Evolutionary conservation across 1,140 invertebrate species (phyloP).

Genomic region (Geopemphigus sp.): DNA sequence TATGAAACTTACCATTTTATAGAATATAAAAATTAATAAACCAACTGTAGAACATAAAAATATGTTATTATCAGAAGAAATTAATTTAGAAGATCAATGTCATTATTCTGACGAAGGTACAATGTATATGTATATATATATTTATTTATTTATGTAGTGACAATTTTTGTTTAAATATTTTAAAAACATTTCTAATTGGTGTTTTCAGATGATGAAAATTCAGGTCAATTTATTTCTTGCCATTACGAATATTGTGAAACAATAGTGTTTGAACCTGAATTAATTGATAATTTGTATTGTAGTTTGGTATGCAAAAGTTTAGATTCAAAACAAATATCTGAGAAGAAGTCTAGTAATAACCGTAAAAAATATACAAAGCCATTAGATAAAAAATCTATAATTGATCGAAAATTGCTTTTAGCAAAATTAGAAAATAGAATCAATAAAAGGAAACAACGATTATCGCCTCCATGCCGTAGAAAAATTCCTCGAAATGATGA

Average conservation of each 20-base stretch:
- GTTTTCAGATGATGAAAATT: conserved; percentile 18
- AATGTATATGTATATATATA: background rate
- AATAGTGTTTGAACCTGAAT: conserved; percentile 22
- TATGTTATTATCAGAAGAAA: background rate
- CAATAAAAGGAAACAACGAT: conserved; percentile 27
- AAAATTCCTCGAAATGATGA: background rate
- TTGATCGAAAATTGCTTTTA: conserved; percentile 7
- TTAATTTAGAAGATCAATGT: background rate
- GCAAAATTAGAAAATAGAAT: conserved; percentile 31
- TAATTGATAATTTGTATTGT: conserved; percentile 34
- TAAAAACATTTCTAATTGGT: background rate
- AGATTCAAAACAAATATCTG: background rate
- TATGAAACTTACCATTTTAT: background rate
- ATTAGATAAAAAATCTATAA: background rate
- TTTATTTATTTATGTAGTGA: background rate
- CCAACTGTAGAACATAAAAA: background rate
- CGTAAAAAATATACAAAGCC: background rate
- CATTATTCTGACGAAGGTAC: background rate
- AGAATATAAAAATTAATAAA: background rate
- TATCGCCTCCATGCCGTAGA: background rate
- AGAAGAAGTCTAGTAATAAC: background rate
- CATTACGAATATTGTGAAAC: conserved; percentile 28
- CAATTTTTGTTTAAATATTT: background rate
- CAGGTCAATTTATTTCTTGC: conserved; percentile 24
- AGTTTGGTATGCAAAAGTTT: conserved; percentile 23